A percentile compares a stretch with the other conserved stretches of the same genome.
These are phyloP conservation scores for Cyprinella venusta DNA, from an alignment of 2,797 vertebrate species.

Conservation along the genomic window DNA sequence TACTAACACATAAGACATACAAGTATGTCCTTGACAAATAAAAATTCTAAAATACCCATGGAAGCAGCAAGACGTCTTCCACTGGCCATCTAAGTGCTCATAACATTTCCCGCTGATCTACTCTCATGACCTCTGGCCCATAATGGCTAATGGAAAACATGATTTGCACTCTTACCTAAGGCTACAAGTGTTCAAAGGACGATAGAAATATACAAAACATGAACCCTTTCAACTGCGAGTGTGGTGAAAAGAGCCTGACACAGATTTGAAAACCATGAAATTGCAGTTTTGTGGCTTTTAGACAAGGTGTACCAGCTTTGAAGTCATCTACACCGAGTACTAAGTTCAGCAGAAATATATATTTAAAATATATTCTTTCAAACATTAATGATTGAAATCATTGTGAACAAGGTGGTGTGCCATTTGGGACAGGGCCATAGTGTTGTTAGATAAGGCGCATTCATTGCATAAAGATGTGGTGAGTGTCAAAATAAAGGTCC, in stretches of 20 bases:
- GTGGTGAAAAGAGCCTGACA: background rate
- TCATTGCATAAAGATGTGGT: too few species aligned
- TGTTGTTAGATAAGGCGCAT: too few species aligned
- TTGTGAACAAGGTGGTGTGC: too few species aligned
- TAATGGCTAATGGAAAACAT: slow-evolving; percentile 42
- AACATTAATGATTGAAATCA: background rate
- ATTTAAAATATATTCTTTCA: background rate
- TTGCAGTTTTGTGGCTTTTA: slow-evolving; percentile 1
- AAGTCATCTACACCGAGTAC: background rate
- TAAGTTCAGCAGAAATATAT: background rate
- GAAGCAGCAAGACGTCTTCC: background rate
- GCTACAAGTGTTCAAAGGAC: slow-evolving; percentile 39
- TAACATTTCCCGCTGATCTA: slow-evolving; percentile 26
- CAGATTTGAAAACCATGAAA: slow-evolving; percentile 1
- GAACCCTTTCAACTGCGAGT: background rate
- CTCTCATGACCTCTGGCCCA: slow-evolving; percentile 38
- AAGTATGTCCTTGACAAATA: background rate
- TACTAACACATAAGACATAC: background rate
- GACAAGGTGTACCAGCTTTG: background rate
- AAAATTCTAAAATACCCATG: background rate
- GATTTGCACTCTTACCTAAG: slow-evolving; percentile 29
- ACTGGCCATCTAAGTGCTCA: background rate
- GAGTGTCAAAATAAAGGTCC: too few species aligned
- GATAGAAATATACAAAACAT: slow-evolving; percentile 3
- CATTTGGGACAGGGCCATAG: too few species aligned